A percentile compares a stretch with the other conserved stretches of the same genome.
These are phyloP conservation scores for Acronicta leporina DNA, from an alignment of 2,888 invertebrate genomes.

Conservation along the genomic window DNA sequence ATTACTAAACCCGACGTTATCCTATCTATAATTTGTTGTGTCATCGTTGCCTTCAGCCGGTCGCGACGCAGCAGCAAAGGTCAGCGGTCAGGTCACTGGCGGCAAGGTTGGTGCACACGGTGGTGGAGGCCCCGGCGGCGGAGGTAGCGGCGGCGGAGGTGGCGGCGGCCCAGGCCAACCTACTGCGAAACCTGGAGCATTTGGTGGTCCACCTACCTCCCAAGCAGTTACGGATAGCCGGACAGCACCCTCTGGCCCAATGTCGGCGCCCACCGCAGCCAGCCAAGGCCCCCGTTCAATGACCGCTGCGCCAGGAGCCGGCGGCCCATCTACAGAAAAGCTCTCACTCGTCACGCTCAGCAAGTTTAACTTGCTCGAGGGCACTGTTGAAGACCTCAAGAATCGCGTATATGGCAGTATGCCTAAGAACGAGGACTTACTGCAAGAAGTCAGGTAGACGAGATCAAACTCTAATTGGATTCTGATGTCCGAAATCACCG, in stretches of 20 bases:
- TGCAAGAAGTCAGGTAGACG: conserved; percentile 78
- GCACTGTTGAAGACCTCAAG: conserved; percentile 75
- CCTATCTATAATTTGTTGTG: no score
- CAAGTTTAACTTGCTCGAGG: conserved; percentile 80
- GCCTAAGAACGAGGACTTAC: conserved; percentile 79
- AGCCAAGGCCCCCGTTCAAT: not conserved
- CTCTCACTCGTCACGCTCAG: conserved; percentile 83
- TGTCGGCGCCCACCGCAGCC: conserved; percentile 25
- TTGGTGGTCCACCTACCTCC: not conserved
- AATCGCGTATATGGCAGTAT: conserved; percentile 80
- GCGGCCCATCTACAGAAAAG: conserved; percentile 62
- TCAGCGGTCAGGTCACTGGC: no score
- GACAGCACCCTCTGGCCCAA: conserved; percentile 30
- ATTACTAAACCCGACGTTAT: no score
- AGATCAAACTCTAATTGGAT: no score
- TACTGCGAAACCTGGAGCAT: not conserved
- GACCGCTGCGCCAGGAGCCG: not conserved
- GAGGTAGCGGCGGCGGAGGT: not conserved
- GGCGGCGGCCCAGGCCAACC: not conserved
- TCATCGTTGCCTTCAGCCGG: conserved; percentile 3
- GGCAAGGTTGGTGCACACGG: not conserved
- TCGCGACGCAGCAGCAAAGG: not conserved
- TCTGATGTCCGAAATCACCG: no score
- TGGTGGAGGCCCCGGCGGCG: not conserved
- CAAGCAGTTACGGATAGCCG: not conserved